Evolutionary conservation across 1,140 invertebrate genomes (phyloP), one percentile per base, ranked within the genome.

Genomic region (Nasonia giraulti): DNA sequence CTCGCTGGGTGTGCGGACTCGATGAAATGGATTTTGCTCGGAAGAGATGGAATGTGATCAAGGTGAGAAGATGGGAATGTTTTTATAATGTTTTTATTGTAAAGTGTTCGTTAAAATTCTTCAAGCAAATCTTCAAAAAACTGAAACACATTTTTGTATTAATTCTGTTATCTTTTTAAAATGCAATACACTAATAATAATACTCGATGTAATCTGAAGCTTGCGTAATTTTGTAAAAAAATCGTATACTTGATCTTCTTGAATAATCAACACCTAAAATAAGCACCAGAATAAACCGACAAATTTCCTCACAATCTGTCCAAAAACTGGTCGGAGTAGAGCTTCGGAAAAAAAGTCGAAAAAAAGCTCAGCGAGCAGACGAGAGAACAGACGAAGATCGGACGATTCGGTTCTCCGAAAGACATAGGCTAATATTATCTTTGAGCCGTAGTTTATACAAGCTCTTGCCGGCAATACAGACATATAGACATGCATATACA

Each of bases 371-470:
- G 55, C 33, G 33, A 71, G 40, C 37, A 47, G 20, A 66, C 11
- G 74, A 75, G 40, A 33, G 40, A 50, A 47, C 4, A 83, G 74
- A 23, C 37, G 33, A 6, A 76, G 33, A 44, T 83, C 8, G n/a
- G 7, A 27, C 71, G 44, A 73, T 71, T 62, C 5, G 27, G 2
- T 80, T 84, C 83, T 75, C 4, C 83, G 77, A 84, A 84, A 80
- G 75, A 75, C 77, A 75, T 84, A n/a, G 40, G 44, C 44, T 31
- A 84, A 84, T 84, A 84, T 84, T 84, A 62, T 80, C 77, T 80
- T 84, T 84, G 50, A 66, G 47, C 31, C 20, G 40, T 11, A 84
- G 68, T 79, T 79, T 79, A 84, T 84, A 73, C 47, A 83, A 47
- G 47, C 23, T 44, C 23, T 44, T 5, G 44, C 12, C 6, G 0